Evolutionary conservation across 92 coral and sea anemone genomes (phyloP).

Genomic region (Zoanthus solanderi): DNA sequence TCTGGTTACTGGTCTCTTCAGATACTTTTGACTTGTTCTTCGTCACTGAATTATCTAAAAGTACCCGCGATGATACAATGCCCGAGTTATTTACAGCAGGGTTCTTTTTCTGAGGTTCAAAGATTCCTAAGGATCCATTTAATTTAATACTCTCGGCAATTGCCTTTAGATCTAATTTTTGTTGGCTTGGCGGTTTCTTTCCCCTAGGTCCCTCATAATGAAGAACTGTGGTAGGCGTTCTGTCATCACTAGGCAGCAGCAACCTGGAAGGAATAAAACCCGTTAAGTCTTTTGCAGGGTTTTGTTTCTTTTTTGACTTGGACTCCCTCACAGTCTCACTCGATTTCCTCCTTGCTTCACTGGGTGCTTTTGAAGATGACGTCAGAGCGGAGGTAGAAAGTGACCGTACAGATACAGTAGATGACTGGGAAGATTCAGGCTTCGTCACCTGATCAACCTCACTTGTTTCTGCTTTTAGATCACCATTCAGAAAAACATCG

Average conservation of each 20-base stretch:
- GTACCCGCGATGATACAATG: conserved; percentile 31
- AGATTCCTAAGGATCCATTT: not conserved
- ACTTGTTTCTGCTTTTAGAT: not conserved
- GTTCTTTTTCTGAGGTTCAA: conserved; percentile 7
- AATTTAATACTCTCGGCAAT: conserved; percentile 29
- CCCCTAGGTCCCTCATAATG: conserved; percentile 44
- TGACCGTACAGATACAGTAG: conserved; percentile 21
- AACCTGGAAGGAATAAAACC: conserved; percentile 43
- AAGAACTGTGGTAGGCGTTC: conserved; percentile 37
- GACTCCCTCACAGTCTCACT: conserved; percentile 27
- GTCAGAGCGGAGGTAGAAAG: conserved; percentile 34
- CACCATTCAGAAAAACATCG: conserved; percentile 17
- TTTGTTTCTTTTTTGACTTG: conserved; percentile 30
- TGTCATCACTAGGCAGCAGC: conserved; percentile 38
- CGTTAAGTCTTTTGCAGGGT: conserved; percentile 1
- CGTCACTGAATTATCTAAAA: not conserved
- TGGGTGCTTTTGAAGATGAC: conserved; percentile 18
- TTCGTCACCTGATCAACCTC: not conserved
- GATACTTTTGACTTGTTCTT: conserved; percentile 22
- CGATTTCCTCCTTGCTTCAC: conserved; percentile 34
- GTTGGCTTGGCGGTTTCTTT: not conserved
- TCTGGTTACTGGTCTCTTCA: not conserved
- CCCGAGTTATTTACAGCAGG: conserved; percentile 3
- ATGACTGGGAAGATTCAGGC: conserved; percentile 7
- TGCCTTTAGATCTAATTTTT: conserved; percentile 14